A percentile compares a stretch with the other conserved stretches of the same genome.
Conservation (phyloP, 2,888 invertebrate genomes). For the Fissipunctia ypsillon region DNA sequence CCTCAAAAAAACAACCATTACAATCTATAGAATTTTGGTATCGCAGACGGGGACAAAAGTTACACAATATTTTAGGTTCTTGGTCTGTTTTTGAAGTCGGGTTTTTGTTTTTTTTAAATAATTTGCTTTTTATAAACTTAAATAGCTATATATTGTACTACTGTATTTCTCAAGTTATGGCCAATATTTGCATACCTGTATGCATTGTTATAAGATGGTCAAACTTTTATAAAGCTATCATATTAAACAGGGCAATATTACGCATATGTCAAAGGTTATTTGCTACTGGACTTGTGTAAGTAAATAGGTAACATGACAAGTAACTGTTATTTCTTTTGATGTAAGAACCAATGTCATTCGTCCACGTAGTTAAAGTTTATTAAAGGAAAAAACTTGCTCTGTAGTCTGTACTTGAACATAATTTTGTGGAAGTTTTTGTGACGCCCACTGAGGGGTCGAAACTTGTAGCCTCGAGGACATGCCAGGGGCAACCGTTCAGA, state of each 20-base stretch:
- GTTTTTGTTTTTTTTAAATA: too few species aligned
- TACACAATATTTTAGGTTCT: too few species aligned
- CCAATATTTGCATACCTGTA: background rate
- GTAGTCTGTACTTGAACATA: slow-evolving; percentile 29
- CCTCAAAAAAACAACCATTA: too few species aligned
- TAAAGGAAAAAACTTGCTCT: slow-evolving; percentile 33
- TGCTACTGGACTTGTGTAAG: background rate
- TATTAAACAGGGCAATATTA: background rate
- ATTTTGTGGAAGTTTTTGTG: slow-evolving; percentile 43
- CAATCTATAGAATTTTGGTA: too few species aligned
- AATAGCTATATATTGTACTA: too few species aligned
- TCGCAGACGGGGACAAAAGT: too few species aligned
- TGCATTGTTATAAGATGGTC: background rate
- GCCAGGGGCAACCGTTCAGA: slow-evolving; percentile 16
- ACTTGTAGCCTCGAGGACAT: slow-evolving; percentile 29
- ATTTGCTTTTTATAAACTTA: too few species aligned
- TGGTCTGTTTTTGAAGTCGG: too few species aligned
- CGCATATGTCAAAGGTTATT: background rate
- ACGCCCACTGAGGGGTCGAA: slow-evolving; percentile 27
- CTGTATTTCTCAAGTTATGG: background rate
- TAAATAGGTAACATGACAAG: background rate
- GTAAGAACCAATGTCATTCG: slow-evolving; percentile 8
- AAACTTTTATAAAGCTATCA: background rate
- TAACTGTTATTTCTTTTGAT: background rate
- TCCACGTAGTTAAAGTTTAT: slow-evolving; percentile 30